Percentiles rank a stretch among this genome's conserved stretches.
Conservation (phyloP, 2,888 invertebrate genomes). For the Machimus atricapillus region DNA sequence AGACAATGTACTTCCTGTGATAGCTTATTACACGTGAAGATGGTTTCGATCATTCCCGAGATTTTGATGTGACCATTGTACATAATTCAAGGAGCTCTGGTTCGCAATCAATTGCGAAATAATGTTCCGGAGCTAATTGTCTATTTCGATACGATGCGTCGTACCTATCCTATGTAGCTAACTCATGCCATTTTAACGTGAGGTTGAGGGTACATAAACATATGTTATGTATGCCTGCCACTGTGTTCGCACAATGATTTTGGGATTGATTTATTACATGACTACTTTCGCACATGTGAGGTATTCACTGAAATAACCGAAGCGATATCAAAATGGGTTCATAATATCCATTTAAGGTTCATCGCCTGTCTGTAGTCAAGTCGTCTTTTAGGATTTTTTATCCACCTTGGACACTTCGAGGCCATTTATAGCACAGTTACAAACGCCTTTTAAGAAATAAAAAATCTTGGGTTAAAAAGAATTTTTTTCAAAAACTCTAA, state of each 20-base stretch:
- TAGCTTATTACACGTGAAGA: constrained; percentile 29
- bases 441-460: neutral
- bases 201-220: neutral
- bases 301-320: neutral
- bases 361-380: neutral
- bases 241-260: constrained; percentile 2
- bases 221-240: neutral
- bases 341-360: neutral
- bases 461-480: no score
- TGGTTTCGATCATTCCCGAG: neutral
- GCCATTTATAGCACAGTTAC: neutral
- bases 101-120: neutral
- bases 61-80: constrained; percentile 36
- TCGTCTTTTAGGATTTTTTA: neutral
- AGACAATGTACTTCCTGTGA: constrained; percentile 46
- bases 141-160: constrained; percentile 21
- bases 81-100: neutral
- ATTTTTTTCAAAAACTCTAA: no score
- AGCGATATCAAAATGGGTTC: neutral
- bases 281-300: neutral
- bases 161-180: neutral
- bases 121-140: constrained; percentile 34
- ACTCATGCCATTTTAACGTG: neutral
- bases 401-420: neutral
- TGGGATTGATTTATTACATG: constrained; percentile 6